Base-by-base conservation (phyloP, 1,140 invertebrate genomes). In the Macrotrachela quadricornifera region DNA sequence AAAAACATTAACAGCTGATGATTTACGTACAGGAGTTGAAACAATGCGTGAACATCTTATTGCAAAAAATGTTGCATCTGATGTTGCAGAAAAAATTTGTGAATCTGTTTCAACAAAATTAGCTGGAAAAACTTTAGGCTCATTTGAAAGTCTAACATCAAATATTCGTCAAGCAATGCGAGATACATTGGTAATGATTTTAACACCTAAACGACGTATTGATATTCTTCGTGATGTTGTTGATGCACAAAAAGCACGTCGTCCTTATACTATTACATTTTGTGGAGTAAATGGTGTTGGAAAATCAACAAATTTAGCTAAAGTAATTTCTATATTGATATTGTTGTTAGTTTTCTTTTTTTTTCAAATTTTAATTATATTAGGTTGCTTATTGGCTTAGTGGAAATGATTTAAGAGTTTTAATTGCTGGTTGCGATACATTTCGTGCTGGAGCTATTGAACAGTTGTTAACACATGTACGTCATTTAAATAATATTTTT, bases 211-310 rank as follows among this genome's bases (percentile, higher is more conserved):
- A 61, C 77, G 88, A 0, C 80, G 90, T 48, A 80, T 99, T 40
- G 90, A 99, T 70, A 92, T 99, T 62, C 73, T 99, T 12, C 76
- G 94, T 54, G 94, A 99, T 68, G 87, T 90, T 16, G 70, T 90
- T 57, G 86, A 95, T 62, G 81, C 86, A 3, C 80, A 83, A 60
- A 76, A 79, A 49, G 73, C 79, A 57, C 72, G 74, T 0, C 73
- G 79, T n/a, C 91, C 94, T 0, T 99, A 90, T 68, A 81, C 87
- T 1, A 85, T 97, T 73, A 78, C 85, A 0, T 99, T 99, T 66
- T 99, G 94, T 73, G 94, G 94, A 46, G 94, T 99, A 0, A 99
- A 99, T 69, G 94, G 94, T 43, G 94, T 99, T 3, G 94, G 94
- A 46, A 99, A 99, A 65, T 96, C 90, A 0, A 99, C 94, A 2